A percentile compares a stretch with the other conserved stretches of the same genome.
phyloP scores from a whole-genome alignment of 2,113 vertebrate species.

The Tyrannus savana region DNA sequence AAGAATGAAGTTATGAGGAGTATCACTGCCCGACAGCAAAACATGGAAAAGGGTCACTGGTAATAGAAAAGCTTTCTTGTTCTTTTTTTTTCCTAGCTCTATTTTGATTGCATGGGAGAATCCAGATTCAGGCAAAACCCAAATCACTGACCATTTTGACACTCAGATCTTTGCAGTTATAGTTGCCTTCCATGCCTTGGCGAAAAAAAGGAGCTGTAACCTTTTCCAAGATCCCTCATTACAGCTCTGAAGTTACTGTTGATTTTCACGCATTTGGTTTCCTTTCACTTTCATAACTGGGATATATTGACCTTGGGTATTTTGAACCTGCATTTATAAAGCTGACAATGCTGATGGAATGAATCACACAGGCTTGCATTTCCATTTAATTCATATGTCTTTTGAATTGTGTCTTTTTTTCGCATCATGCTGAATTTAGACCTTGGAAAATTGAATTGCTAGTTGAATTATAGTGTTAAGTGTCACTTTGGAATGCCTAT shows the following conservation, averaged over 20 bases:
- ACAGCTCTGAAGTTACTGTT: background rate
- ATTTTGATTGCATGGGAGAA: background rate
- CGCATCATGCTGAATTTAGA: slow-evolving; percentile 13
- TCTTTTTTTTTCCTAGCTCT: background rate
- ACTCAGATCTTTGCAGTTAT: background rate
- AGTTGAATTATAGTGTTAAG: slow-evolving; percentile 15
- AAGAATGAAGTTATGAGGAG: background rate
- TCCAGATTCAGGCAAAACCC: background rate
- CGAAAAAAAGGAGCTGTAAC: background rate
- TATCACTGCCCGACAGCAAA: background rate
- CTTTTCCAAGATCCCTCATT: background rate
- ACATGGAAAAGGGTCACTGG: background rate
- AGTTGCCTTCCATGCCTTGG: background rate
- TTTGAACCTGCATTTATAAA: slow-evolving; percentile 35
- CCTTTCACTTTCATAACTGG: background rate
- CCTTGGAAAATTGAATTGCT: slow-evolving; percentile 35
- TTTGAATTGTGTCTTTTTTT: slow-evolving; percentile 21
- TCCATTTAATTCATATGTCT: slow-evolving; percentile 25
- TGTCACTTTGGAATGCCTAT: slow-evolving; percentile 13
- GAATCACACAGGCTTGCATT: slow-evolving; percentile 1
- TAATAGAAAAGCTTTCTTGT: background rate
- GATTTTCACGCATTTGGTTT: background rate
- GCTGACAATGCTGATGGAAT: slow-evolving; percentile 1
- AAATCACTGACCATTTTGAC: background rate
- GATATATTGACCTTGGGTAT: slow-evolving; percentile 28